Percentiles rank a stretch among this genome's conserved stretches.
phyloP scores from a whole-genome alignment of 2,797 vertebrate species.

The Phataginus tetradactyla region DNA sequence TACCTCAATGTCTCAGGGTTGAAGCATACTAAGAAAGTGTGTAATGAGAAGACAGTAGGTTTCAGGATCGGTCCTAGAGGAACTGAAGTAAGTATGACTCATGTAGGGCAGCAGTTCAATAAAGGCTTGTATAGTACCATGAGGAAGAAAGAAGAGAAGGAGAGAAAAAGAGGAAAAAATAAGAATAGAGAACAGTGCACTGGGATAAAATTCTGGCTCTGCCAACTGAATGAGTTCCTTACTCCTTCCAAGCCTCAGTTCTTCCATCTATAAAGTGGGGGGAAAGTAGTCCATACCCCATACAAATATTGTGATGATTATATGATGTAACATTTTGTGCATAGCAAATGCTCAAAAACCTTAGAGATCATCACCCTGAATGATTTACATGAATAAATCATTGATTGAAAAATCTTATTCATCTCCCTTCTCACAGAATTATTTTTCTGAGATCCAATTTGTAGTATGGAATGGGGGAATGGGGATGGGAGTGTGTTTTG shows the following conservation, averaged over 20 bases:
- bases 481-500: not conserved
- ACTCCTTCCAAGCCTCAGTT: not conserved
- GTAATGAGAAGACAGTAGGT: not conserved
- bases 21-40: not conserved
- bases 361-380: not conserved
- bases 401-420: not conserved
- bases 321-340: not conserved
- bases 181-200: rapidly evolving
- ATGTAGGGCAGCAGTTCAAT: not conserved
- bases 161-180: not conserved
- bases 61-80: not conserved
- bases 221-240: not conserved
- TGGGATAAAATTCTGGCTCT: not conserved
- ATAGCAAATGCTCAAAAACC: not conserved
- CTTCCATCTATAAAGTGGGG: not conserved
- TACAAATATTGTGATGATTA: not conserved
- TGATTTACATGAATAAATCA: not conserved
- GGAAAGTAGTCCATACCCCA: not conserved
- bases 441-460: not conserved
- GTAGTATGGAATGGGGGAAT: not conserved
- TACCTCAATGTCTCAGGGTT: not conserved
- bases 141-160: not conserved
- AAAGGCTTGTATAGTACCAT: not conserved
- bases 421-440: not conserved
- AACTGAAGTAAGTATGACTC: not conserved